Percentiles rank a stretch among this genome's conserved stretches.
These are phyloP conservation scores for Isotomurus palustris DNA, from an alignment of 2,888 invertebrate species.

Conservation along the genomic window DNA sequence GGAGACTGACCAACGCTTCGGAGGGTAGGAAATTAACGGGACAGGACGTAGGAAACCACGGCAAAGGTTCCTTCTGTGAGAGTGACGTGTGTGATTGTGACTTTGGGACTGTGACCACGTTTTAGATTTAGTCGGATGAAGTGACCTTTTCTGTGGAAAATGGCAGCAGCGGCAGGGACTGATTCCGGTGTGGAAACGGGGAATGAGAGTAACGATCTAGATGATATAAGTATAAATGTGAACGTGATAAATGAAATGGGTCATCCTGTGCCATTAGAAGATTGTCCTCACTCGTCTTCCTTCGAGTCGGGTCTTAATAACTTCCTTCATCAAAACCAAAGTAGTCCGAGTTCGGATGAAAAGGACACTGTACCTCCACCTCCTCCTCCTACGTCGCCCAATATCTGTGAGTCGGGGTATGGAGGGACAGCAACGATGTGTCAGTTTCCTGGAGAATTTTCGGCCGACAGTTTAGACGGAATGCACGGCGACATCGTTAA, in stretches of 20 bases:
- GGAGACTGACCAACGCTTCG: too few relatives aligned
- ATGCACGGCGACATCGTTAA: slow-evolving; percentile 29
- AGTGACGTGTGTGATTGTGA: too few relatives aligned
- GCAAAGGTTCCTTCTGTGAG: too few relatives aligned
- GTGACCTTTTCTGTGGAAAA: not conserved
- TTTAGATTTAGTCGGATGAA: not conserved
- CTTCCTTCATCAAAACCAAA: slow-evolving; percentile 3
- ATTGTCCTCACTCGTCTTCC: slow-evolving; percentile 28
- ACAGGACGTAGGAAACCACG: too few relatives aligned
- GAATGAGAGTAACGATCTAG: slow-evolving; percentile 63
- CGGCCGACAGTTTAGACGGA: slow-evolving; percentile 30
- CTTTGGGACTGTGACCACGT: not conserved
- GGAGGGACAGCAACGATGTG: slow-evolving; percentile 9
- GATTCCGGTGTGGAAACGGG: slow-evolving; percentile 71
- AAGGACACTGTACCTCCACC: slow-evolving; percentile 39
- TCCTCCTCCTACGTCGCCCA: slow-evolving; percentile 42
- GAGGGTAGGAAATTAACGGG: too few relatives aligned
- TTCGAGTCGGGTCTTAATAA: slow-evolving; percentile 20
- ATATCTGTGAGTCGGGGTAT: slow-evolving; percentile 29
- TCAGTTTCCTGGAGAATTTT: slow-evolving; percentile 16
- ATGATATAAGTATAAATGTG: slow-evolving; percentile 29
- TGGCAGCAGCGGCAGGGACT: slow-evolving; percentile 28
- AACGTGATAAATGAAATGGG: slow-evolving; percentile 30
- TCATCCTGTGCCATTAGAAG: slow-evolving; percentile 25
- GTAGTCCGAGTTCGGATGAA: slow-evolving; percentile 16